A percentile compares a stretch with the other conserved stretches of the same genome.
These are phyloP conservation scores for Abscondita cerata DNA, from an alignment of 2,888 invertebrate species.

Conservation along the genomic window DNA sequence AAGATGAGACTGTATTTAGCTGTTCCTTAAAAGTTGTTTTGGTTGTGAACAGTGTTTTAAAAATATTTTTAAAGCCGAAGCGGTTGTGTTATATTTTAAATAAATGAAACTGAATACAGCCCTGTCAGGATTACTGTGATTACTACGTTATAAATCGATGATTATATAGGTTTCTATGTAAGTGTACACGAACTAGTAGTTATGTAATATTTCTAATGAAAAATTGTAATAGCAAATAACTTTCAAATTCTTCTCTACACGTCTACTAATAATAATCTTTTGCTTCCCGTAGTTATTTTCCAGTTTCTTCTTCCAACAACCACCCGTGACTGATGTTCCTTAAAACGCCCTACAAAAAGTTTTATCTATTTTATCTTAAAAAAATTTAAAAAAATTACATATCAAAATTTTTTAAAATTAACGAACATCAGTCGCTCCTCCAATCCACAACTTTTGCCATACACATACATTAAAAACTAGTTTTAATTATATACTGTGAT, in stretches of 20 bases:
- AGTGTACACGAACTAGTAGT: conserved; percentile 29
- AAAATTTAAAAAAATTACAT: conserved; percentile 32
- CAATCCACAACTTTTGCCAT: conserved; percentile 6
- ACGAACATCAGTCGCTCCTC: conserved; percentile 25
- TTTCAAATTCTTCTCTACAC: conserved; percentile 23
- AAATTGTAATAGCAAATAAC: conserved; percentile 16
- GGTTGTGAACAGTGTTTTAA: conserved; percentile 33
- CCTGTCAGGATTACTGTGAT: conserved; percentile 54
- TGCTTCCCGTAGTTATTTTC: conserved; percentile 25
- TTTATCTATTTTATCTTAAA: conserved; percentile 20
- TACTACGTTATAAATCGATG: conserved; percentile 48
- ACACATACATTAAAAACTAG: conserved; percentile 2
- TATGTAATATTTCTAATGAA: conserved; percentile 22
- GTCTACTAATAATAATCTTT: conserved; percentile 21
- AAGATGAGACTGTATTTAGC: conserved; percentile 40
- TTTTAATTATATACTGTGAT: conserved; percentile 45
- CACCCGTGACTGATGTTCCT: conserved; percentile 22
- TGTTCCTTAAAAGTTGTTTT: conserved; percentile 31
- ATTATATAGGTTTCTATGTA: conserved; percentile 32
- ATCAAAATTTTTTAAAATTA: conserved; percentile 24
- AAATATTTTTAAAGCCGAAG: conserved; percentile 19
- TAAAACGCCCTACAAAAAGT: conserved; percentile 14
- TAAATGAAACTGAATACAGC: conserved; percentile 40
- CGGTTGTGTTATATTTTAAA: conserved; percentile 42
- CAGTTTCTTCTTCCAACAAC: conserved; percentile 4